Conservation (phyloP, 2,888 invertebrate species). For the Melangyna quadrimaculata region DNA sequence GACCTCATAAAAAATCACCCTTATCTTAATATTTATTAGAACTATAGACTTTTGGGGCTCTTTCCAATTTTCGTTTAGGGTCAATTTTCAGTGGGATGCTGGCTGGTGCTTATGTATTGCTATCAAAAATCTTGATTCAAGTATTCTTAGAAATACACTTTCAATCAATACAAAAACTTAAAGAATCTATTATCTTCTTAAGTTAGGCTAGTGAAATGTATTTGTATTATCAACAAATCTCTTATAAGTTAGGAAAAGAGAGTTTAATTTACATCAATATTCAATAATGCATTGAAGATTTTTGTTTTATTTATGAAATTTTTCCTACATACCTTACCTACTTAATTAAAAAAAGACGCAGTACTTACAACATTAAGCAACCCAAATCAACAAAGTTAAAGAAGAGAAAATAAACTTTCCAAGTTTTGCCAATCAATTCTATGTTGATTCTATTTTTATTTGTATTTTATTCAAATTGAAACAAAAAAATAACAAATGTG, state of each 20-base stretch:
- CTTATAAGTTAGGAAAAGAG: no score
- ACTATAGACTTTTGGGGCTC: no score
- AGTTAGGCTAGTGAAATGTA: not conserved
- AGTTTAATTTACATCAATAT: not conserved
- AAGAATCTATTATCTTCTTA: not conserved
- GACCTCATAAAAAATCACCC: no score
- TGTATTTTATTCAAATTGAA: constrained; percentile 9
- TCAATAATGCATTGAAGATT: not conserved
- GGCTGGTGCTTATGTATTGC: no score
- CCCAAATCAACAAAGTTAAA: not conserved
- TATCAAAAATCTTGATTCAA: no score
- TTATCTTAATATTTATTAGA: no score
- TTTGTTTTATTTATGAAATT: not conserved
- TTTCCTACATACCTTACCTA: not conserved
- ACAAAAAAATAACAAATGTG: constrained; percentile 17
- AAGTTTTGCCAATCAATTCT: constrained; percentile 18
- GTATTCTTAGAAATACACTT: no score
- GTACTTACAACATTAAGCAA: not conserved
- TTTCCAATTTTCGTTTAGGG: no score
- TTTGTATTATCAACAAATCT: not conserved
- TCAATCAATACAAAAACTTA: no score
- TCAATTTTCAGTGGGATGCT: no score
- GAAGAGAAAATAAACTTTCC: not conserved
- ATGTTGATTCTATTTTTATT: not conserved
- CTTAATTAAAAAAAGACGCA: not conserved